These are phyloP conservation scores for Brachionus paranguensis DNA, from an alignment of 1,140 invertebrate genomes.

Conservation along the genomic window DNA sequence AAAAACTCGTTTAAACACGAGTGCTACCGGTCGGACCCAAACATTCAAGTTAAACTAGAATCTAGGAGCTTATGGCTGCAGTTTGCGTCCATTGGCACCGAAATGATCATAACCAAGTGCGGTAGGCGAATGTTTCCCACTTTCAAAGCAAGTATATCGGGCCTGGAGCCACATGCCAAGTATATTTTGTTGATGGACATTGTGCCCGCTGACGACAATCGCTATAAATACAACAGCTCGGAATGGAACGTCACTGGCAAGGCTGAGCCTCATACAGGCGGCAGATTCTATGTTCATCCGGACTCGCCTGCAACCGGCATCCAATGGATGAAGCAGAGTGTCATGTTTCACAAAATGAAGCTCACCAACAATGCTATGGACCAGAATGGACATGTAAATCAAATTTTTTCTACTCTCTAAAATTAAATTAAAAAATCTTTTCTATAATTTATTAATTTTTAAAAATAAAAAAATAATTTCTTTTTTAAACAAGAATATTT, in stretches of 20 bases:
- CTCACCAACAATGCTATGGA: constrained; percentile 39
- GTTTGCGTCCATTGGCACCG: constrained; percentile 91
- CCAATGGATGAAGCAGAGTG: constrained; percentile 40
- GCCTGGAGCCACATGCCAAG: not conserved
- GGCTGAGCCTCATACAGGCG: constrained; percentile 36
- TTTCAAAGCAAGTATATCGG: not conserved
- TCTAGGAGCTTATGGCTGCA: constrained; percentile 85
- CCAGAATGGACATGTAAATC: constrained; percentile 24
- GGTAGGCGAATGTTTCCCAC: constrained; percentile 41
- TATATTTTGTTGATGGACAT: constrained; percentile 40
- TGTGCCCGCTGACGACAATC: constrained; percentile 38
- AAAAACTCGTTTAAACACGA: constrained; percentile 16
- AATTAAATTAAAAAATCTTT: not conserved
- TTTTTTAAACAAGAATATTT: too few relatives aligned
- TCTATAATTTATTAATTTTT: not conserved
- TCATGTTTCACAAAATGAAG: constrained; percentile 40
- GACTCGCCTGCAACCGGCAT: constrained; percentile 29
- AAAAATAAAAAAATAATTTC: not conserved
- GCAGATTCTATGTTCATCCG: constrained; percentile 37
- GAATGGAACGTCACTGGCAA: constrained; percentile 40
- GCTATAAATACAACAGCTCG: constrained; percentile 39
- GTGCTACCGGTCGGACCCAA: constrained; percentile 14
- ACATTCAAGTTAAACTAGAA: constrained; percentile 16
- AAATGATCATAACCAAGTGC: constrained; percentile 95
- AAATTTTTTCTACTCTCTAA: not conserved